Percentiles rank a stretch among this genome's conserved stretches.
Conservation (phyloP, 2,797 vertebrate genomes). For the Dromococcyx pavoninus region DNA sequence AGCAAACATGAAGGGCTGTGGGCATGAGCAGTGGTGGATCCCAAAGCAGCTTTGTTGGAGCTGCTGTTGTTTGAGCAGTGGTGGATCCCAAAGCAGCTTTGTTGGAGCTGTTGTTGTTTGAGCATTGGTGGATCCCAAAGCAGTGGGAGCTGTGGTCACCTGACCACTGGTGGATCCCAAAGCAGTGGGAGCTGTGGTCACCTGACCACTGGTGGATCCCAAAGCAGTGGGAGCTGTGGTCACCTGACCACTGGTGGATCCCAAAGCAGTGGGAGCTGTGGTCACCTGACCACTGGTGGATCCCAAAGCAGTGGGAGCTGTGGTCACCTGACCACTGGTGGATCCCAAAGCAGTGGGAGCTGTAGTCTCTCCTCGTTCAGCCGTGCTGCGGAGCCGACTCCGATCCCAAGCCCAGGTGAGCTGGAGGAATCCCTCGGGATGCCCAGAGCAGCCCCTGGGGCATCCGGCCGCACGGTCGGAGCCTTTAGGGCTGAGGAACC, state of each 20-base stretch:
- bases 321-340: rapidly evolving
- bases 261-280: no score
- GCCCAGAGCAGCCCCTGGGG: not conserved
- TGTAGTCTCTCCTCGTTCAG: rapidly evolving
- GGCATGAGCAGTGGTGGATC: rapidly evolving
- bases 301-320: not conserved
- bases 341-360: not conserved
- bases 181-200: no score
- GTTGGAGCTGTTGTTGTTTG: no score
- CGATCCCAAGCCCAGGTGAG: not conserved
- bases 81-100: no score
- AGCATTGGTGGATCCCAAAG: no score
- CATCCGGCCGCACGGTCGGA: rapidly evolving
- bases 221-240: no score
- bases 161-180: no score
- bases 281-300: rapidly evolving
- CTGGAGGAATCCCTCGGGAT: not conserved
- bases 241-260: no score
- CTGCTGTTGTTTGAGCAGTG: no score
- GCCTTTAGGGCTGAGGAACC: not conserved
- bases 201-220: no score
- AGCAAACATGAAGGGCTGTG: not conserved
- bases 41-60: not conserved
- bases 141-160: no score
- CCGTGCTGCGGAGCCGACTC: rapidly evolving